phyloP scores from a whole-genome alignment of 2,888 invertebrate genomes.

The Gortyna flavago region DNA sequence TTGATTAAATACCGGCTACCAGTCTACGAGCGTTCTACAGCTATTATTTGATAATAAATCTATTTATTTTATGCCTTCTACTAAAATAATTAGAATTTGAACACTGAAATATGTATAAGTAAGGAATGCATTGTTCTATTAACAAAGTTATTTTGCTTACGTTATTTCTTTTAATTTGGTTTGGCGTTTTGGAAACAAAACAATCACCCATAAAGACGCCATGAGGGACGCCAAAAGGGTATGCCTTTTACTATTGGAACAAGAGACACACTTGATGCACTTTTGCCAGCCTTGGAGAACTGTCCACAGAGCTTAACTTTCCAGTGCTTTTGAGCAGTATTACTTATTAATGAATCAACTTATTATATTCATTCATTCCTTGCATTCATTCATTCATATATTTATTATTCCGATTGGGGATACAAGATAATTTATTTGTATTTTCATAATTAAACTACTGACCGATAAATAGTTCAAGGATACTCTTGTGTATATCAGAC shows the following conservation, averaged over 20 bases:
- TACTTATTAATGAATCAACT: slow-evolving; percentile 1
- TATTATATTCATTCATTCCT: slow-evolving; percentile 16
- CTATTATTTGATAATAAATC: slow-evolving; percentile 40
- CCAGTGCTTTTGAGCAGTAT: not conserved
- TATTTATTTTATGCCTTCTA: slow-evolving; percentile 47
- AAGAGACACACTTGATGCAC: slow-evolving; percentile 55
- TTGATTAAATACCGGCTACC: slow-evolving; percentile 39
- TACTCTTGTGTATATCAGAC: slow-evolving; percentile 21
- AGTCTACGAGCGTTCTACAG: slow-evolving; percentile 24
- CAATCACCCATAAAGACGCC: slow-evolving; percentile 73
- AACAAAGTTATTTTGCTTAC: slow-evolving; percentile 13
- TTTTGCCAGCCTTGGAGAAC: slow-evolving; percentile 35
- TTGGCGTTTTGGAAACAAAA: slow-evolving; percentile 64
- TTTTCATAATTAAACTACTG: slow-evolving; percentile 17
- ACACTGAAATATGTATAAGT: slow-evolving; percentile 24
- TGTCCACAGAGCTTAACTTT: slow-evolving; percentile 15
- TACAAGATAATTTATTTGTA: slow-evolving; percentile 31
- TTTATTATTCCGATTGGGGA: slow-evolving; percentile 28
- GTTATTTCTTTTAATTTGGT: not conserved
- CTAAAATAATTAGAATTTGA: slow-evolving; percentile 39
- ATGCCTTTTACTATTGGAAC: slow-evolving; percentile 68
- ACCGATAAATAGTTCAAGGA: slow-evolving; percentile 54
- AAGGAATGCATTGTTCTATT: slow-evolving; percentile 19
- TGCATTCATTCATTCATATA: not conserved
- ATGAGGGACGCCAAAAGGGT: too few species aligned